Conservation (phyloP, 2,113 vertebrate genomes). For the Etheostoma cragini region DNA sequence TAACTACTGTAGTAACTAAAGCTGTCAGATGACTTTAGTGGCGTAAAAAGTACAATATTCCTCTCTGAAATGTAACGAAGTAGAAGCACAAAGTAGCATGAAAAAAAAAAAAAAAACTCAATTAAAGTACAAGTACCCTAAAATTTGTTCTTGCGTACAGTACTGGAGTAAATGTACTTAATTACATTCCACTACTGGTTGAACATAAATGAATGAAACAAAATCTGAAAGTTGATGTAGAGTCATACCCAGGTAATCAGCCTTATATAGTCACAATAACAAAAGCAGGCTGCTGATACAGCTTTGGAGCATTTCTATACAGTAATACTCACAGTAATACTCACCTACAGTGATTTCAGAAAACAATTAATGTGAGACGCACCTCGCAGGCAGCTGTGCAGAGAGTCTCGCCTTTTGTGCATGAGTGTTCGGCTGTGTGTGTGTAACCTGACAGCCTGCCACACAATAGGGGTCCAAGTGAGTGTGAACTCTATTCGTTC, state of each 20-base stretch:
- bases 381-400: constrained; percentile 58
- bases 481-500: constrained; percentile 73
- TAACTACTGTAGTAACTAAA: no score
- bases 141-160: no score
- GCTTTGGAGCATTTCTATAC: constrained; percentile 10
- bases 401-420: constrained; percentile 31
- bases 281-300: not conserved
- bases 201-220: not conserved
- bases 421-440: not conserved
- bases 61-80: no score
- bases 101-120: no score
- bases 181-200: no score
- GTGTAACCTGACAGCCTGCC: constrained; percentile 71
- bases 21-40: no score
- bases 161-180: no score
- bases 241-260: not conserved
- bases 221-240: not conserved
- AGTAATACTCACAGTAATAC: constrained; percentile 1
- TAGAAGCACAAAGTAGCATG: no score
- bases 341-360: constrained; percentile 18
- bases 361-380: constrained; percentile 51
- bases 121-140: no score
- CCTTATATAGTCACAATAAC: not conserved
- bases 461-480: constrained; percentile 73
- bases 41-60: no score